Evolutionary conservation across 2,888 invertebrate species (phyloP).

Genomic region (Salticus scenicus): DNA sequence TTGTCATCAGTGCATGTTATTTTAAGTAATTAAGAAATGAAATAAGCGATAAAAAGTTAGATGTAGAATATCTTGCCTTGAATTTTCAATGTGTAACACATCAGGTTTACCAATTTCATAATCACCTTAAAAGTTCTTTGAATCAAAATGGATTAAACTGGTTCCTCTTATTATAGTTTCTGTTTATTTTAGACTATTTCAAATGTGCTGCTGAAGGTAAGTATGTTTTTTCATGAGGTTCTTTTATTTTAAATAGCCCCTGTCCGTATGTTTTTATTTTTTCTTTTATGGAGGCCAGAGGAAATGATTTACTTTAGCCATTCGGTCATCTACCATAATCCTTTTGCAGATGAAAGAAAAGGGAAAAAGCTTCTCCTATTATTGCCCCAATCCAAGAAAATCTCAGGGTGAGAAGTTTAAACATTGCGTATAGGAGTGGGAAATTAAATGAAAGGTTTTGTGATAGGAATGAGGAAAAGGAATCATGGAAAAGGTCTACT

Average conservation of each 20-base stretch:
- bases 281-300: constrained; percentile 43
- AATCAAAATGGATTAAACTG: too few species aligned
- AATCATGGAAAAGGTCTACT: not conserved
- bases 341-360: constrained; percentile 69
- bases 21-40: too few species aligned
- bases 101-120: too few species aligned
- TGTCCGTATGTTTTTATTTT: not conserved
- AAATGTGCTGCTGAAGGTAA: not conserved
- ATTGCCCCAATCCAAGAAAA: constrained; percentile 20
- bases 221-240: constrained; percentile 16
- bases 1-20: too few species aligned
- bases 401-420: constrained; percentile 33
- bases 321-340: constrained; percentile 64
- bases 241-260: not conserved
- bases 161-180: not conserved
- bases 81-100: too few species aligned
- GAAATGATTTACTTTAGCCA: constrained; percentile 38
- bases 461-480: not conserved
- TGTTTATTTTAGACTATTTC: constrained; percentile 8
- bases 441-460: constrained; percentile 9
- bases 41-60: too few species aligned
- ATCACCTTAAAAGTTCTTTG: too few species aligned
- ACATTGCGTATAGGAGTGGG: constrained; percentile 14
- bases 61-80: too few species aligned
- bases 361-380: constrained; percentile 23